Evolutionary conservation across 2,113 vertebrate species (phyloP), one percentile per base, ranked within the genome.

Genomic region (Syngnathus typhle): DNA sequence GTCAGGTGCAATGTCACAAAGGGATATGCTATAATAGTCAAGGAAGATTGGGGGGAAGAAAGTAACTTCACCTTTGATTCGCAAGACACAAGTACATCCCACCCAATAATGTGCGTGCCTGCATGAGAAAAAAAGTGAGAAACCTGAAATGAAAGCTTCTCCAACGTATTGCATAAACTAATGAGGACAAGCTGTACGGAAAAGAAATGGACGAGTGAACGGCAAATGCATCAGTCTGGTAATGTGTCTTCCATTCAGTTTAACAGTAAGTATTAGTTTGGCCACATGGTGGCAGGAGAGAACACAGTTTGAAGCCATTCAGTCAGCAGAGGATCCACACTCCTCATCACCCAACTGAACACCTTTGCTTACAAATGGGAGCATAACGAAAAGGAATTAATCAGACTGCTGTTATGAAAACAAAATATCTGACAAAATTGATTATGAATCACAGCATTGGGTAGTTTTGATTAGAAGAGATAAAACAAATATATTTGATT

Each of bases 251-350:
- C 58, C 10, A 23, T 8, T 38, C 58, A 6, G n/a, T 16, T 27
- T 44, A 8, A 27, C 21, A 1, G 59, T 5, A 10, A 41, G 66
- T 39, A 38, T 63, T 55, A 11, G 68, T 47, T 12, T 15, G 0
- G 2, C 85, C 87, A 88, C 82, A 73, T 79, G 90, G 77, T 84
- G 90, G 87, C 84, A 88, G 21, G 81, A 71, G 67, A 87, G 72
- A 86, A 75, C 87, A 44, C 23, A 18, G 66, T 68, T 68, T 68
- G 11, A 61, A 62, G 65, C 55, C 60, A 15, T 68, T 21, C 67
- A 47, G 27, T 43, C 64, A 69, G 46, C 63, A 68, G 49, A 72
- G 63, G 7, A 67, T 43, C 0, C 58, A 67, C 75, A 60, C 38
- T 51, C 51, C 37, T 71, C 78, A 68, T 55, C 58, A 61, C 41